Evolutionary conservation across 53 echinoderm and acorn worm genomes (phyloP).

Genomic region (Echinometra lucunter): DNA sequence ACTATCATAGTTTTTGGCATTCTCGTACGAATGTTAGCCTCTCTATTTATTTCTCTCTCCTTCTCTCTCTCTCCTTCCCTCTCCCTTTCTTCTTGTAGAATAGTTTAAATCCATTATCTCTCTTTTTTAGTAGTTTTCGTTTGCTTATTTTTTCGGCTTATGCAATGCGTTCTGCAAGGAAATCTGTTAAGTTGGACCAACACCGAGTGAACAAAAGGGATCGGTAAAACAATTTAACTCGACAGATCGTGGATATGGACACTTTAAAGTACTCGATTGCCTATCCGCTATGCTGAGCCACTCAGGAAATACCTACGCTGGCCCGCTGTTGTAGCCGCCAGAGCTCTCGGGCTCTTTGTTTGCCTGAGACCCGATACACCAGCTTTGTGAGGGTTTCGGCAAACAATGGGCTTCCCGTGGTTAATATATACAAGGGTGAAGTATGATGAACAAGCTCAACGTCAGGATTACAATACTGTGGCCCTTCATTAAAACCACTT

Average conservation of each 20-base stretch:
- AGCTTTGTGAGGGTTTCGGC: conserved; percentile 32
- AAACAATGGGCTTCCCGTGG: conserved; percentile 20
- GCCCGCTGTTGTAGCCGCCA: conserved; percentile 11
- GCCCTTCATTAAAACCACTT: not conserved
- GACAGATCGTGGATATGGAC: not conserved
- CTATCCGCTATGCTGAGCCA: conserved; percentile 1
- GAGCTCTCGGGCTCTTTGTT: conserved; percentile 58
- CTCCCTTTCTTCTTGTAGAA: no score
- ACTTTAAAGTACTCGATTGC: not conserved
- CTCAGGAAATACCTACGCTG: conserved; percentile 56
- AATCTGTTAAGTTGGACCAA: not conserved
- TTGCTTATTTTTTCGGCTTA: no score
- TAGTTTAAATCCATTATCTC: no score
- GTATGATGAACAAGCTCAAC: not conserved
- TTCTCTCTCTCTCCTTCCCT: no score
- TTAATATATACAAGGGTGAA: conserved; percentile 10
- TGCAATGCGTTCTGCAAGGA: not conserved
- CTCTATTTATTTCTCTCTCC: no score
- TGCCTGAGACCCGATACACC: conserved; percentile 34
- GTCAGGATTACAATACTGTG: not conserved
- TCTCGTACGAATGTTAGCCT: no score
- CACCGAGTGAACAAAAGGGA: not conserved
- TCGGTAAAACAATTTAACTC: conserved; percentile 57
- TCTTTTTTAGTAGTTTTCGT: no score
- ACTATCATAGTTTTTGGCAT: no score